A percentile compares a stretch with the other conserved stretches of the same genome.
These are phyloP conservation scores for Tupaia tana DNA, from an alignment of 2,113 vertebrate species.

Conservation along the genomic window DNA sequence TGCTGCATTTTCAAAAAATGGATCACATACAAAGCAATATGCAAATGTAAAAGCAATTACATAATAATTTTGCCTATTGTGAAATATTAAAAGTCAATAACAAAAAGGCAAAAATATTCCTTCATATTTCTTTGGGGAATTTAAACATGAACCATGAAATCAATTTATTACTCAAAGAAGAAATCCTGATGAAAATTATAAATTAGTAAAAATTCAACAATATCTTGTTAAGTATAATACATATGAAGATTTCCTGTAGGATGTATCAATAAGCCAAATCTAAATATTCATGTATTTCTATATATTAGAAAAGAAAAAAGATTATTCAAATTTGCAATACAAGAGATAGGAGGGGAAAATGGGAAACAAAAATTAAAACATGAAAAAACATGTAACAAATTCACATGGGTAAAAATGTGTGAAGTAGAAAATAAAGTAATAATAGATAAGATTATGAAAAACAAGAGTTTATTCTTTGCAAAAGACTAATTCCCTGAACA, in stretches of 20 bases:
- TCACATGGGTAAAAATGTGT: neutral
- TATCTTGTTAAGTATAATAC: neutral
- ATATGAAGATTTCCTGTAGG: neutral
- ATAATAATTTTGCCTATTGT: neutral
- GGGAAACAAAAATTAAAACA: neutral
- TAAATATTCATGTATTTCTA: neutral
- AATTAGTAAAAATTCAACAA: neutral
- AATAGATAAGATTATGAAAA: neutral
- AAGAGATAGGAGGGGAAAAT: neutral
- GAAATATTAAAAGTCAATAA: neutral
- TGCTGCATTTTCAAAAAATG: neutral
- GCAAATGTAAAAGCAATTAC: neutral
- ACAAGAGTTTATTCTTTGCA: neutral
- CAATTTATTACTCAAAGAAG: neutral
- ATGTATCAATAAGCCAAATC: neutral
- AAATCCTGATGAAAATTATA: neutral
- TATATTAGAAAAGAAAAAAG: neutral
- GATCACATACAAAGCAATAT: neutral
- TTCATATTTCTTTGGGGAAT: neutral
- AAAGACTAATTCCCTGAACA: neutral
- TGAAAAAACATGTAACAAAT: neutral
- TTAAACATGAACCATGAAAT: neutral
- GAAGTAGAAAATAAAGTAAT: neutral
- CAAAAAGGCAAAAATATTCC: neutral
- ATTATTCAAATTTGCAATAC: neutral